Conservation (phyloP, 2,888 invertebrate genomes). For the Balanococcus diminutus region DNA sequence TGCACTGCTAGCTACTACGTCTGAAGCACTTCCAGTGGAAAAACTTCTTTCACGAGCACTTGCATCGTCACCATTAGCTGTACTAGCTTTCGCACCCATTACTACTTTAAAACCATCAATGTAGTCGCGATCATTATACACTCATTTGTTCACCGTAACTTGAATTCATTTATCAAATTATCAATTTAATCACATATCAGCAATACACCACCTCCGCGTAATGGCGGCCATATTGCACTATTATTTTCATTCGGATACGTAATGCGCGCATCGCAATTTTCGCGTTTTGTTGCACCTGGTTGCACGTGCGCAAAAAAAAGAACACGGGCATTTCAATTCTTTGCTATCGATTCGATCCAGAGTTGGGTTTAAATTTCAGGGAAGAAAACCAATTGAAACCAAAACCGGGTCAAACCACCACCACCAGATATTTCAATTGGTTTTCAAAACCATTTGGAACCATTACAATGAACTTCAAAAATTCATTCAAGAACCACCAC, state of each 20-base stretch:
- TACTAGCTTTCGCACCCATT: conserved; percentile 87
- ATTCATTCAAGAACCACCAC: no score
- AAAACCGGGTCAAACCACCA: no score
- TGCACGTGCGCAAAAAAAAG: no score
- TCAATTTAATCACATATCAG: background rate
- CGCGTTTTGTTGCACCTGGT: background rate
- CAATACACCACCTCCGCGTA: conserved; percentile 35
- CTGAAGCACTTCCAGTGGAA: conserved; percentile 74
- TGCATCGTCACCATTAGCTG: conserved; percentile 74
- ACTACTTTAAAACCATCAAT: conserved; percentile 33
- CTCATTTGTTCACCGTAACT: background rate
- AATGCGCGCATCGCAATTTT: background rate
- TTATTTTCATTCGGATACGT: background rate
- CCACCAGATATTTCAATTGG: no score
- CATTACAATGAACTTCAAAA: no score
- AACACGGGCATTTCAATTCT: no score
- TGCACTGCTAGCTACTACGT: conserved; percentile 68
- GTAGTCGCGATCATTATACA: background rate
- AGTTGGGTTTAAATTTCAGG: no score
- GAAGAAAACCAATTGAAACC: no score
- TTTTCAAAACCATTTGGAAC: no score
- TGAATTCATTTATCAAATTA: background rate
- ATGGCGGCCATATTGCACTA: conserved; percentile 48
- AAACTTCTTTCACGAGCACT: conserved; percentile 77
- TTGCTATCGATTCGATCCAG: no score